These are phyloP conservation scores for Callipepla squamata DNA, from an alignment of 2,113 vertebrate genomes.

Conservation along the genomic window DNA sequence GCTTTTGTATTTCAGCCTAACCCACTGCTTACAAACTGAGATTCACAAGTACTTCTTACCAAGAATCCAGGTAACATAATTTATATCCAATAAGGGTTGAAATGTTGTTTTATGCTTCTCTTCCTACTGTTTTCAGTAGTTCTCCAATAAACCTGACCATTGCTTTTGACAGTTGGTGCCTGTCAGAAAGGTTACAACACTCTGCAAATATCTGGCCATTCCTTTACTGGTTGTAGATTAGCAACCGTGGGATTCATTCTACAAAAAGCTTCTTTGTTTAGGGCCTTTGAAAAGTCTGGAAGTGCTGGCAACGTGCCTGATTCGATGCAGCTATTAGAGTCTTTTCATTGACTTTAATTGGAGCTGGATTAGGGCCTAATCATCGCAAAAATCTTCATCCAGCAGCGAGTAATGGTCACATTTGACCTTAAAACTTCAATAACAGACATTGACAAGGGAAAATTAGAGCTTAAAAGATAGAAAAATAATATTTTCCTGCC, in stretches of 20 bases:
- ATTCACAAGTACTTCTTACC: not conserved
- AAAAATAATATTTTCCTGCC: constrained; percentile 2
- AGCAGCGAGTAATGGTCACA: not conserved
- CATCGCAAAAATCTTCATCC: constrained; percentile 33
- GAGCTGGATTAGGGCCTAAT: constrained; percentile 50
- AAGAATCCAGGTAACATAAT: not conserved
- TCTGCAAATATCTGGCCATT: not conserved
- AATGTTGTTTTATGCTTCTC: not conserved
- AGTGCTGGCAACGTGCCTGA: not conserved
- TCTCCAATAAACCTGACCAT: constrained; percentile 32
- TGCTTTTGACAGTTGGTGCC: not conserved
- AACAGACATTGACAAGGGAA: not conserved
- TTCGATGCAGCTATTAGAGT: constrained; percentile 32
- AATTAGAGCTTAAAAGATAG: not conserved
- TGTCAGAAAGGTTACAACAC: not conserved
- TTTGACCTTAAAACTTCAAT: constrained; percentile 26
- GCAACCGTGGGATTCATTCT: not conserved
- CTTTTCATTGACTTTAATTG: constrained; percentile 62
- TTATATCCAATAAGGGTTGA: not conserved
- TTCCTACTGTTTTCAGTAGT: not conserved
- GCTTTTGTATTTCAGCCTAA: not conserved
- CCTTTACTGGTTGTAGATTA: not conserved
- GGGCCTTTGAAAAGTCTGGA: constrained; percentile 30
- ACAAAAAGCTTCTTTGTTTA: constrained; percentile 51
- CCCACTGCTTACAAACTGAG: not conserved